Conservation (phyloP, 2,113 vertebrate species). For the Syngnathus scovelli region DNA sequence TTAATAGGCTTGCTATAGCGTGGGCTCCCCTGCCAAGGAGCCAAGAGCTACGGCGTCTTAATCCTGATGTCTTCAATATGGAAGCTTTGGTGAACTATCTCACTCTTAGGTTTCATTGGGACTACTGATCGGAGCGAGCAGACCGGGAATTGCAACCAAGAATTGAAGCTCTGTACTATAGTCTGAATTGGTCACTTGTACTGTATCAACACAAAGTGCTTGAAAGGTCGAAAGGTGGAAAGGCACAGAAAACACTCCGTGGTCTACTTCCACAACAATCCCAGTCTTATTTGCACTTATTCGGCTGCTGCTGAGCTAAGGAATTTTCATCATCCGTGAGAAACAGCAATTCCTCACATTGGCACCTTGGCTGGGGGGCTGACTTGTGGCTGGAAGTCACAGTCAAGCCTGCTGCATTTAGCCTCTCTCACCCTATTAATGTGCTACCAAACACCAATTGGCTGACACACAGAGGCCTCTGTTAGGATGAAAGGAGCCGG, state of each 20-base stretch:
- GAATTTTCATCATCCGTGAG: constrained; percentile 46
- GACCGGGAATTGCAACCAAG: neutral
- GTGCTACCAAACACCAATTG: constrained; percentile 42
- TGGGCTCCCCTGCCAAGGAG: constrained; percentile 51
- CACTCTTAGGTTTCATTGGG: constrained; percentile 33
- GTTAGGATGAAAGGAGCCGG: constrained; percentile 41
- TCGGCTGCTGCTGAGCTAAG: constrained; percentile 20
- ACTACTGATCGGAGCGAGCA: constrained; percentile 3
- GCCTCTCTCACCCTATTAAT: constrained; percentile 36
- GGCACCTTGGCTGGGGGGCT: constrained; percentile 34
- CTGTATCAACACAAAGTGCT: constrained; percentile 46
- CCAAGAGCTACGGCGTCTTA: constrained; percentile 45
- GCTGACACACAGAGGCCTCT: constrained; percentile 46
- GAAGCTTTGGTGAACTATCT: constrained; percentile 33
- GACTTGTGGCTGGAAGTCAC: constrained; percentile 32
- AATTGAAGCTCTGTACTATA: constrained; percentile 7
- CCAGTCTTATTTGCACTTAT: constrained; percentile 6
- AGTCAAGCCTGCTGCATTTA: constrained; percentile 31
- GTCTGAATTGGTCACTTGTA: constrained; percentile 1
- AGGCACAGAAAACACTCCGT: constrained; percentile 49
- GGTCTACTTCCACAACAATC: constrained; percentile 36
- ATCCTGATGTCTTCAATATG: constrained; percentile 55
- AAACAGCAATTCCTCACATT: constrained; percentile 41
- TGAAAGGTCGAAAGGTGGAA: constrained; percentile 11
- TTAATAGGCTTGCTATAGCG: constrained; percentile 56